phyloP scores from a whole-genome alignment of 2,113 vertebrate genomes.

The Tichodroma muraria region DNA sequence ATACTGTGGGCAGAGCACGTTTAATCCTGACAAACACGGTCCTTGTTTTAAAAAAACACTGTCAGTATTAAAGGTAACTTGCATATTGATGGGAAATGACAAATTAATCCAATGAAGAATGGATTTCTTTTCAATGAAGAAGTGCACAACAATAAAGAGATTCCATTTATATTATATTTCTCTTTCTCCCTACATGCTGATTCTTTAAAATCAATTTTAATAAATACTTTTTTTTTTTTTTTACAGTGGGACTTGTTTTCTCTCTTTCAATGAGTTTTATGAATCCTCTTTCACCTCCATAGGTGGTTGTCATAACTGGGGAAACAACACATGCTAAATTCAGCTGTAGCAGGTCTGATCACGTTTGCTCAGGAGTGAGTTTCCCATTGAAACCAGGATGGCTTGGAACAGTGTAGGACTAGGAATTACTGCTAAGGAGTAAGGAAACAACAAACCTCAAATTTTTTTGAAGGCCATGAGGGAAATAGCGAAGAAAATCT shows the following conservation, averaged over 20 bases:
- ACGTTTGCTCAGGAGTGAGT: background rate
- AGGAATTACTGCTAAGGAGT: background rate
- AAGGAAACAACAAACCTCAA: background rate
- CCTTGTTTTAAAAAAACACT: background rate
- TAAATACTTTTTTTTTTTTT: background rate
- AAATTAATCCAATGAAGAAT: background rate
- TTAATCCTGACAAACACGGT: background rate
- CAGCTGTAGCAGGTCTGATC: background rate
- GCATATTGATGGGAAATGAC: background rate
- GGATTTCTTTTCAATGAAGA: no score
- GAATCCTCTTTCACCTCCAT: background rate
- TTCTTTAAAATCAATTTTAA: background rate
- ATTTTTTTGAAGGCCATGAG: background rate
- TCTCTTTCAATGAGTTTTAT: background rate
- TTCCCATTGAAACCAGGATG: background rate
- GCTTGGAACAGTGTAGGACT: background rate
- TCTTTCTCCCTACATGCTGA: background rate
- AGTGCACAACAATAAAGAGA: background rate
- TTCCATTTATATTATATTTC: background rate
- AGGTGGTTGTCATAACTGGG: background rate
- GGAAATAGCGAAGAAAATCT: background rate
- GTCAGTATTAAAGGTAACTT: background rate
- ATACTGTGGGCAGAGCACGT: background rate
- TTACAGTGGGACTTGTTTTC: background rate
- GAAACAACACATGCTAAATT: background rate